A percentile compares a stretch with the other conserved stretches of the same genome.
phyloP scores from a whole-genome alignment of 64 coral and sea anemone genomes.

The Hydrozoanthus tunicans region DNA sequence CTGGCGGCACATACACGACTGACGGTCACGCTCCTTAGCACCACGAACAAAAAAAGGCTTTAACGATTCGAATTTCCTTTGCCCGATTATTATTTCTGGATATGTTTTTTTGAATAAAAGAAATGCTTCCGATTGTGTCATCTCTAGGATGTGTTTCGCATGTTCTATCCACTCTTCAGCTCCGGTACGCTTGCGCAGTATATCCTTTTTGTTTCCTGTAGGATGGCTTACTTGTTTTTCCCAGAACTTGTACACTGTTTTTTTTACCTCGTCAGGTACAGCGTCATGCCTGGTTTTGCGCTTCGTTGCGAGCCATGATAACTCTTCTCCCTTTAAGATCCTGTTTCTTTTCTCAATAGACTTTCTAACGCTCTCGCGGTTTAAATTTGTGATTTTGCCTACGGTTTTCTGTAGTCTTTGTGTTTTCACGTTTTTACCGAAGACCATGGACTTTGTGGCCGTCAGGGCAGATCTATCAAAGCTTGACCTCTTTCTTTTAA shows the following conservation, averaged over 20 bases:
- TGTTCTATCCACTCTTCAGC: conserved; percentile 12
- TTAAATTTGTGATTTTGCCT: conserved; percentile 13
- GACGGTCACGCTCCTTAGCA: not conserved
- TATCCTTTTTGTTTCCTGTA: conserved; percentile 13
- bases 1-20: conserved; percentile 18
- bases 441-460: conserved; percentile 11
- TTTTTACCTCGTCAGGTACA: conserved; percentile 3
- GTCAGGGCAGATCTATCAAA: not conserved
- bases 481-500: conserved; percentile 11
- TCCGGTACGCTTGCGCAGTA: not conserved
- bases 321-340: conserved; percentile 17
- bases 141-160: conserved; percentile 18
- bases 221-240: conserved; percentile 16
- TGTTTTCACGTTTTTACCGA: not conserved
- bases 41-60: not conserved
- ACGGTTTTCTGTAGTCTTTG: conserved; percentile 20
- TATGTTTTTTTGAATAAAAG: conserved; percentile 1
- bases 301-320: conserved; percentile 14
- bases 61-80: not conserved
- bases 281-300: conserved; percentile 13
- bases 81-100: not conserved
- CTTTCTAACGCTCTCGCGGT: conserved; percentile 8
- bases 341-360: conserved; percentile 28
- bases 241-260: conserved; percentile 19
- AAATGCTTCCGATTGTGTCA: conserved; percentile 34